Conservation (phyloP, 1,140 invertebrate genomes). For the Papilio helenus region DNA sequence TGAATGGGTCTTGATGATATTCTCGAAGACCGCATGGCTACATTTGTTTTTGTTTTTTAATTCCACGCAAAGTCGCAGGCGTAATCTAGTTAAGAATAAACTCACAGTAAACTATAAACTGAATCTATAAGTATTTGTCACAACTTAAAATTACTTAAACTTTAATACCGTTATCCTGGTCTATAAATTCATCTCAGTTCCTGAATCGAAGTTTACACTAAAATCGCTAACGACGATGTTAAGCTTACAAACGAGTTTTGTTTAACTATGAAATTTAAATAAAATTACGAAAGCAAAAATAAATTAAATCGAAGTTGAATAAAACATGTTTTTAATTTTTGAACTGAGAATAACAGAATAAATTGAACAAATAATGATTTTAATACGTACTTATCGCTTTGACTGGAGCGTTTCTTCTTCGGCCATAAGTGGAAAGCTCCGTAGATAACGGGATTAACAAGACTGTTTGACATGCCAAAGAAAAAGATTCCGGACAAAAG, state of each 20-base stretch:
- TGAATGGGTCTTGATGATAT: no score
- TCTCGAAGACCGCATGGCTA: no score
- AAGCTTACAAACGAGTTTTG: constrained; percentile 20
- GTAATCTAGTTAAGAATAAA: no score
- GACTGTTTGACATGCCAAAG: constrained; percentile 94
- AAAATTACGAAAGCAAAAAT: no score
- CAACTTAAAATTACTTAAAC: neutral
- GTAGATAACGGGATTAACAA: constrained; percentile 94
- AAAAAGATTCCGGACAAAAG: constrained; percentile 89
- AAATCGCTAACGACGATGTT: constrained; percentile 6
- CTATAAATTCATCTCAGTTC: neutral
- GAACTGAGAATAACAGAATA: no score
- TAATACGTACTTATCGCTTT: constrained; percentile 81
- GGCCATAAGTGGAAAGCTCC: constrained; percentile 92
- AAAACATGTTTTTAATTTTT: no score
- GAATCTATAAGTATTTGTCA: neutral
- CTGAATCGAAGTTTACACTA: neutral
- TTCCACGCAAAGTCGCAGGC: no score
- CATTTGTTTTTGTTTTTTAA: no score
- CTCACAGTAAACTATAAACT: neutral
- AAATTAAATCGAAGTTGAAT: no score
- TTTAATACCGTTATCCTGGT: constrained; percentile 2
- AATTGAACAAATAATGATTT: neutral
- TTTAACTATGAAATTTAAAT: constrained; percentile 21
- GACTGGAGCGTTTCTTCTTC: constrained; percentile 75